phyloP scores from a whole-genome alignment of 1,140 invertebrate genomes.

The Pygmarrhopalites habei region DNA sequence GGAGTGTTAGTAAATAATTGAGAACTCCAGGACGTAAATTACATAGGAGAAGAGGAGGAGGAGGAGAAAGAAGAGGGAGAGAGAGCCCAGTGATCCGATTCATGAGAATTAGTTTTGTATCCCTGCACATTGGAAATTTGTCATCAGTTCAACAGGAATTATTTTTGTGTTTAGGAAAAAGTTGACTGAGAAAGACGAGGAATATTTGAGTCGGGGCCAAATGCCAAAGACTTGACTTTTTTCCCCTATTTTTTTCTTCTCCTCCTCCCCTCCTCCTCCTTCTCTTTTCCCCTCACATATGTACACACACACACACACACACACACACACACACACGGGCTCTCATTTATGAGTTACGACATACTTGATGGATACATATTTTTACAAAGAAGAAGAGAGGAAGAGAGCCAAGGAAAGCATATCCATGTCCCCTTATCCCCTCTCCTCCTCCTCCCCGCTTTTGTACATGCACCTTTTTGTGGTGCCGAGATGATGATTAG shows the following conservation, averaged over 20 bases:
- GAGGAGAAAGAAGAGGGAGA: neutral
- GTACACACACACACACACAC: too few species aligned
- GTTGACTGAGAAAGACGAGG: neutral
- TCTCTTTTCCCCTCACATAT: neutral
- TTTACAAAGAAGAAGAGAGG: too few species aligned
- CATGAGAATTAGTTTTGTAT: slow-evolving; percentile 8
- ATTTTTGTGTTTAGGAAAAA: slow-evolving; percentile 16
- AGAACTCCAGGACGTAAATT: too few species aligned
- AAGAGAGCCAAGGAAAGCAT: too few species aligned
- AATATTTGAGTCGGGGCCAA: slow-evolving; percentile 8
- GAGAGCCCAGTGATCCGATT: neutral
- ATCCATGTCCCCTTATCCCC: too few species aligned
- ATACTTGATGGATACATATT: slow-evolving; percentile 9
- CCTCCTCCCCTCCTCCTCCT: too few species aligned
- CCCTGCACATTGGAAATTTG: slow-evolving; percentile 10
- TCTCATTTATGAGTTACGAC: slow-evolving; percentile 6
- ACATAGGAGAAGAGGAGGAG: too few species aligned
- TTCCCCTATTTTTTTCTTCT: neutral
- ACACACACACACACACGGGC: too few species aligned
- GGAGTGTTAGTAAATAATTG: too few species aligned
- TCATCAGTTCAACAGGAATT: slow-evolving; percentile 14
- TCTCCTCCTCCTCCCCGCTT: too few species aligned
- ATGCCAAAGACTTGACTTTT: neutral
- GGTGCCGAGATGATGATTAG: too few species aligned
- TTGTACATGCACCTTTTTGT: too few species aligned